Base-by-base conservation (phyloP, 2,888 invertebrate species). In the Sisyra terminalis region DNA sequence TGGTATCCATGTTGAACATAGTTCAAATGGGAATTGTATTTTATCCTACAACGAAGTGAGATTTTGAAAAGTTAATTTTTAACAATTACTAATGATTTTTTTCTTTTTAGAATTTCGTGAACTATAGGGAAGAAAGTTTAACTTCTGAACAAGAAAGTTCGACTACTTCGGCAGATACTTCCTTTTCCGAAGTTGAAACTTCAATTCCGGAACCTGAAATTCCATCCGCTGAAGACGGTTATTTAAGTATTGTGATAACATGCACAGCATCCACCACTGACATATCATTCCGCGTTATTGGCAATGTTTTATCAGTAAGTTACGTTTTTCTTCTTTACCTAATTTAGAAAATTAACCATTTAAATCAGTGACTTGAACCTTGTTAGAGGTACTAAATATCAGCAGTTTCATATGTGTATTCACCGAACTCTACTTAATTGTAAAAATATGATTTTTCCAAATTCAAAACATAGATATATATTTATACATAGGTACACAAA, bases 281-380 rank as follows among this genome's bases (percentile, higher is more conserved):
- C 50, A 67, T 83, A 42, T 80, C 78, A 75, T 68, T 73, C 2
- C 64, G 78, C 43, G 66, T 83, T 6, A 70, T 79, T 46, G 78
- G 75, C 37, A 63, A 69, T 9, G 61, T 74, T 14, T 77, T 75
- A 52, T 76, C 71, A 52, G 75, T 74, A 54, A 65, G 71, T 62
- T 37, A 45, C n/a, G 16, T 35, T 24, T 37, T 40, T 39, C 29
- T n/a, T 39, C 7, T n/a, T 8, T 39, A 10, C 7, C 10, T 4
- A n/a, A n/a, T n/a, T n/a, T n/a, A n/a, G n/a, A n/a, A n/a, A n/a
- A n/a, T n/a, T n/a, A n/a, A n/a, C n/a, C n/a, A n/a, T n/a, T n/a
- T n/a, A n/a, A n/a, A n/a, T n/a, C n/a, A n/a, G n/a, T n/a, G n/a
- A n/a, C n/a, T n/a, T n/a, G n/a, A n/a, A n/a, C n/a, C n/a, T n/a